Evolutionary conservation across 2,797 vertebrate genomes (phyloP), one percentile per base, ranked within the genome.

Genomic region (Eutrigla gurnardus): DNA sequence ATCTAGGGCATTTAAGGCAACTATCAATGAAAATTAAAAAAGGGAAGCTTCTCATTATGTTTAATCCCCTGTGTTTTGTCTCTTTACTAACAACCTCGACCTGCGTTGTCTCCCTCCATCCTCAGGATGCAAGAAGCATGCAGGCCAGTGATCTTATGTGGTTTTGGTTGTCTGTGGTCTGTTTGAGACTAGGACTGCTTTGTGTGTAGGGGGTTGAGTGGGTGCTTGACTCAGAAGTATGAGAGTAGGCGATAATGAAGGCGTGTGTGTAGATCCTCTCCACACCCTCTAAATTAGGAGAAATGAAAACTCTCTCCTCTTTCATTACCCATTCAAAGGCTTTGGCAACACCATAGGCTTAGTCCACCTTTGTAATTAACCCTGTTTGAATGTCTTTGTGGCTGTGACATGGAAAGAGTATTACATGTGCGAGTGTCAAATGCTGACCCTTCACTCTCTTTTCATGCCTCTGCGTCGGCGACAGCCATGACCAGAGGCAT

Each of bases 301-400:
- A 62, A 70, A 65, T 53, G 76, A 25, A 25, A 25, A 58, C 63
- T 66, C 54, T 69, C 36, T 79, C 33, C 73, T 60, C 77, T 86
- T 80, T 84, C 82, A 89, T 88, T 87, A 89, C 68, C 40, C 75
- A 57, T 73, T 85, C 77, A 88, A 84, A 86, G 65, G 39, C 65
- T 80, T 72, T 80, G 57, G 55, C 57, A 63, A 66, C 61, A 59
- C 47, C 55, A 12, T 5, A 61, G 39, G 40, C 60, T 25, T 14
- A 6, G 13, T 47, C 43, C 0, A 36, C 64, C 54, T 82, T 70
- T 54, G 46, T n/a, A 64, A 40, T 76, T 66, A 82, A 49, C 53
- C 25, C 18, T 15, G 70, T 64, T 73, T 66, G 13, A 47, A 65
- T 67, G 53, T 52, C 53, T 65, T 45, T 60, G 62, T 71, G 59